A percentile compares a stretch with the other conserved stretches of the same genome.
phyloP scores from a whole-genome alignment of 2,113 vertebrate species.

The Patagioenas fasciata region DNA sequence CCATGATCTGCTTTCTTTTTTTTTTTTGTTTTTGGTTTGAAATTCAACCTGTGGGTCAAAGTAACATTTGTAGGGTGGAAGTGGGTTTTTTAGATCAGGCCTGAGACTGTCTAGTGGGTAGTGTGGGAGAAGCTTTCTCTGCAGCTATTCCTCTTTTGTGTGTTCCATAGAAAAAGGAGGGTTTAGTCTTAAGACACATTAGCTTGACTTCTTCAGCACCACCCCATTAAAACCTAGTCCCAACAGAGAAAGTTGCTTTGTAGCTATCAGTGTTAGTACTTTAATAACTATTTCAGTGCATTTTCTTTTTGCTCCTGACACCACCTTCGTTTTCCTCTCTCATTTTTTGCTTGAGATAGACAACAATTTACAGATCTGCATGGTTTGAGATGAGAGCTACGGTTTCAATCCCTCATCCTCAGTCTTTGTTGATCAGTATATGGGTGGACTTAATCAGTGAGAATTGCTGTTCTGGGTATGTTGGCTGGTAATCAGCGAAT shows the following conservation, averaged over 20 bases:
- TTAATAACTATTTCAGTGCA: not conserved
- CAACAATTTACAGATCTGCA: not conserved
- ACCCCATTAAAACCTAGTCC: not conserved
- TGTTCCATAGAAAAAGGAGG: not conserved
- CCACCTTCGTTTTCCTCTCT: not conserved
- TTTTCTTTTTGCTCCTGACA: not conserved
- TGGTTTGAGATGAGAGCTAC: not conserved
- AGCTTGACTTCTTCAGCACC: accelerated
- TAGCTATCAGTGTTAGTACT: not conserved
- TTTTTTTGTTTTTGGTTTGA: not conserved
- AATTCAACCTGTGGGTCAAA: not conserved
- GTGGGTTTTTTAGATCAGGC: not conserved
- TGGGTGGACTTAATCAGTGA: not conserved
- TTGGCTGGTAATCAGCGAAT: not conserved
- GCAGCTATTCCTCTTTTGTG: not conserved
- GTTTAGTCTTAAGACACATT: not conserved
- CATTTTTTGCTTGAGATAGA: not conserved
- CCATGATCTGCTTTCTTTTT: not conserved
- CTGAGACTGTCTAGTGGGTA: not conserved
- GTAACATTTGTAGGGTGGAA: not conserved
- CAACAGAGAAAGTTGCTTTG: not conserved
- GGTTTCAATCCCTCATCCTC: not conserved
- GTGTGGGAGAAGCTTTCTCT: not conserved
- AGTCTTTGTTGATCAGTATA: not conserved
- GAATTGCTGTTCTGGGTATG: not conserved